Evolutionary conservation across 2,113 vertebrate species (phyloP), one percentile per base, ranked within the genome.

Genomic region (Colius striatus): DNA sequence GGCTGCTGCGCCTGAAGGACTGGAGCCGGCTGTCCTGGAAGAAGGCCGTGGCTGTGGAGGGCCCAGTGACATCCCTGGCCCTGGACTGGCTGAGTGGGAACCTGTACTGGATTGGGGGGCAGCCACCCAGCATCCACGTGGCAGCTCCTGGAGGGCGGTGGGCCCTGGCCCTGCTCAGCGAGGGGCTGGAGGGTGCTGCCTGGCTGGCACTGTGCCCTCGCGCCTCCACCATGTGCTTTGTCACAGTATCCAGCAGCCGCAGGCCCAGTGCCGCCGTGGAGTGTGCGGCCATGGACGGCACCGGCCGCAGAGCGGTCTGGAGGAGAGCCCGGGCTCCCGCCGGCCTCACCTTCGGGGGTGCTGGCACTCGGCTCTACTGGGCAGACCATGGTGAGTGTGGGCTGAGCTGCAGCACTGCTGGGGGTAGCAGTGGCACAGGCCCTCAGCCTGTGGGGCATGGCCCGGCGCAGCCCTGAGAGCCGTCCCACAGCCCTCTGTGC

Each of bases 71-170:
- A 0, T 98, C 98, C 47, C 82, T 99, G 71, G 98, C 99, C 34
- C 96, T 99, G 27, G 99, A 99, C 97, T 99, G 99, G 99, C 93
- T 99, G 85, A 99, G 98, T 1, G 97, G 97, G 6, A 99, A 98
- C 94, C 86, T 99, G 34, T 99, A 99, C 95, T 99, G 99, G 99
- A 99, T 99, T 13, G 98, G 97, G 70, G 95, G 53, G 3, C 87
- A 92, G 20, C 97, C 91, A 0, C 91, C 98, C 13, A 84, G 95
- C 76, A 97, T 99, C 83, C 93, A 92, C 0, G 98, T 99, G 54
- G 98, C 98, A 22, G 97, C 98, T 7, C 85, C 94, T 0, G 60
- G 90, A 27, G 94, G 97, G 2, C 95, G 51, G 57, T 97, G 98
- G 96, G 94, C 97, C 26, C 85, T 96, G 17, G 62, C 74, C 2